phyloP scores from a whole-genome alignment of 2,888 invertebrate species.

The Rhimphoctona megacephalus region DNA sequence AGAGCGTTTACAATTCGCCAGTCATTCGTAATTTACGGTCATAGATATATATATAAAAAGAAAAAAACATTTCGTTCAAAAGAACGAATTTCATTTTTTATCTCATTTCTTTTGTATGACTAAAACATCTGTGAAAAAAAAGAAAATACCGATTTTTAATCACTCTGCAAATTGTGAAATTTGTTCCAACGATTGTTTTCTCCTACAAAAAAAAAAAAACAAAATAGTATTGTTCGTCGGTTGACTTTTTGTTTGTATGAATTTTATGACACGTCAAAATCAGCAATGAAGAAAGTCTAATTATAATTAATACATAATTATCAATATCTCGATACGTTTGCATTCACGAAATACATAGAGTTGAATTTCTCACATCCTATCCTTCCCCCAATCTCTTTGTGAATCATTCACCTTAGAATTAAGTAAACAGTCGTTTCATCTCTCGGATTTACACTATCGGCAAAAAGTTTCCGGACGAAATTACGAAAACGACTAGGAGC shows the following conservation, averaged over 20 bases:
- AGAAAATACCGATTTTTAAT: conserved; percentile 9
- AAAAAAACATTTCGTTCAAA: neutral
- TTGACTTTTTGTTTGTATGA: conserved; percentile 57
- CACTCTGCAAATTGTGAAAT: conserved; percentile 6
- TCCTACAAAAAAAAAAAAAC: conserved; percentile 24
- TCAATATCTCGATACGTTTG: conserved; percentile 19
- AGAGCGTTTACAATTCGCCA: neutral
- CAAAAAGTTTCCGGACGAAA: too few relatives aligned
- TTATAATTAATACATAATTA: conserved; percentile 22
- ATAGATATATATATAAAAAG: neutral
- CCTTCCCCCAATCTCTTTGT: neutral
- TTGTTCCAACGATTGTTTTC: conserved; percentile 33
- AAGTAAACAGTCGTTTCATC: conserved; percentile 50
- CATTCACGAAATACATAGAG: conserved; percentile 13
- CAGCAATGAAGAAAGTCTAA: conserved; percentile 53
- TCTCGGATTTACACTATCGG: conserved; percentile 38
- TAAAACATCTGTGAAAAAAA: neutral
- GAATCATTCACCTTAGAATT: conserved; percentile 4
- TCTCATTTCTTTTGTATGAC: neutral
- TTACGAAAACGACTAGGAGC: too few relatives aligned
- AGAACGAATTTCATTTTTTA: neutral
- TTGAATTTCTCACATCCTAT: conserved; percentile 5
- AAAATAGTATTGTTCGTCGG: conserved; percentile 40
- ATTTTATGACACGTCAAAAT: conserved; percentile 36
- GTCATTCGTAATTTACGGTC: conserved; percentile 20